phyloP scores from a whole-genome alignment of 2,888 invertebrate species.

The Xanthia togata region DNA sequence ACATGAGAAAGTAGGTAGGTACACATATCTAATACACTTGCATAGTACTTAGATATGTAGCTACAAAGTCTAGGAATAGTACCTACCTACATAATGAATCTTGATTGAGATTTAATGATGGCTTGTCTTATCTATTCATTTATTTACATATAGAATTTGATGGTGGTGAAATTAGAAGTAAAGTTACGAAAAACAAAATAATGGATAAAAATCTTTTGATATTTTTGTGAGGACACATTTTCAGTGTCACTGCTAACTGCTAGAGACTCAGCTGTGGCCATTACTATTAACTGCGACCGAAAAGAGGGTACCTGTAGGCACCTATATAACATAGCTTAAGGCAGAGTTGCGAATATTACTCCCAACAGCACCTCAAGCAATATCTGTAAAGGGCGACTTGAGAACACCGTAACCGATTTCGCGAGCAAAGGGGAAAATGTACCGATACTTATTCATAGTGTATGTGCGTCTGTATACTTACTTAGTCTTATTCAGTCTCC shows the following conservation, averaged over 20 bases:
- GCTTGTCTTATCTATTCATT: not conserved
- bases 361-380: conserved; percentile 19
- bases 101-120: not conserved
- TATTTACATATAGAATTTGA: not conserved
- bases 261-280: not conserved
- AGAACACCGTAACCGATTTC: conserved; percentile 41
- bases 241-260: not conserved
- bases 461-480: not conserved
- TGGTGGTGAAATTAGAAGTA: not conserved
- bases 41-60: not conserved
- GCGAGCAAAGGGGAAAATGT: conserved; percentile 31
- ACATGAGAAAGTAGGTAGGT: conserved; percentile 13
- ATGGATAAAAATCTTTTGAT: not conserved
- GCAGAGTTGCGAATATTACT: not conserved
- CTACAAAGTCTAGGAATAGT: not conserved
- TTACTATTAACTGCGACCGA: not conserved
- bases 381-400: conserved; percentile 39
- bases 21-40: not conserved
- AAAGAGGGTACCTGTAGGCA: not conserved
- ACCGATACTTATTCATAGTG: conserved; percentile 2
- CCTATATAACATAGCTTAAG: conserved; percentile 31
- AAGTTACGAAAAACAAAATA: not conserved
- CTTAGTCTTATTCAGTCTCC: conserved; percentile 14
- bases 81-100: not conserved
- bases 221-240: not conserved